Percentiles rank a stretch among this genome's conserved stretches.
Evolutionary conservation across 1,140 invertebrate genomes (phyloP).

Genomic region (Drosophila tristis): DNA sequence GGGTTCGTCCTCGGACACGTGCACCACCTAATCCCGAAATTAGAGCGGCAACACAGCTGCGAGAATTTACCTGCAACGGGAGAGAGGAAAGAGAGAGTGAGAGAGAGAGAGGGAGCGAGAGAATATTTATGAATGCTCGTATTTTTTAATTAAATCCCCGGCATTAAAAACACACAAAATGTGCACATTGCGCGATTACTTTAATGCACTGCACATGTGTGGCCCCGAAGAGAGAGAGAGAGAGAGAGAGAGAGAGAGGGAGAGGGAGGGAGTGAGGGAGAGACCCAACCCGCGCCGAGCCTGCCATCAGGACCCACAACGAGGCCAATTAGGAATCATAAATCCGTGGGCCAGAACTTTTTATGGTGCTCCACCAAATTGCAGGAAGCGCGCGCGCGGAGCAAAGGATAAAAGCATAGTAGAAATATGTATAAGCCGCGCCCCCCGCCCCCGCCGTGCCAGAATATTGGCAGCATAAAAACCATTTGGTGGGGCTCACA

Average conservation of each 20-base stretch:
- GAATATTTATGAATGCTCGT: background rate
- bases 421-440: too few species aligned
- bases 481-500: conserved; percentile 26
- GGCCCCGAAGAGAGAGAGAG: background rate
- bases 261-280: too few species aligned
- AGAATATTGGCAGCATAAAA: conserved; percentile 40
- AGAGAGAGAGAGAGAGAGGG: too few species aligned
- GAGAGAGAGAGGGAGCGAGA: conserved; percentile 8
- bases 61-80: conserved; percentile 62
- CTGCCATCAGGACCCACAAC: background rate
- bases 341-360: conserved; percentile 65
- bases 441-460: too few species aligned
- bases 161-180: conserved; percentile 51
- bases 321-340: conserved; percentile 69
- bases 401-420: conserved; percentile 8
- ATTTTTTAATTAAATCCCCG: conserved; percentile 67
- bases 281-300: too few species aligned
- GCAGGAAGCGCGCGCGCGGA: conserved; percentile 44
- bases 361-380: conserved; percentile 57
- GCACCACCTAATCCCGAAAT: conserved; percentile 37
- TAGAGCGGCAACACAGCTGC: conserved; percentile 25
- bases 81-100: conserved; percentile 8
- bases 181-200: conserved; percentile 20
- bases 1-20: conserved; percentile 40
- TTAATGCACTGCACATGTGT: conserved; percentile 63